Evolutionary conservation across 2,888 invertebrate species (phyloP).

Genomic region (Cosmia trapezina): DNA sequence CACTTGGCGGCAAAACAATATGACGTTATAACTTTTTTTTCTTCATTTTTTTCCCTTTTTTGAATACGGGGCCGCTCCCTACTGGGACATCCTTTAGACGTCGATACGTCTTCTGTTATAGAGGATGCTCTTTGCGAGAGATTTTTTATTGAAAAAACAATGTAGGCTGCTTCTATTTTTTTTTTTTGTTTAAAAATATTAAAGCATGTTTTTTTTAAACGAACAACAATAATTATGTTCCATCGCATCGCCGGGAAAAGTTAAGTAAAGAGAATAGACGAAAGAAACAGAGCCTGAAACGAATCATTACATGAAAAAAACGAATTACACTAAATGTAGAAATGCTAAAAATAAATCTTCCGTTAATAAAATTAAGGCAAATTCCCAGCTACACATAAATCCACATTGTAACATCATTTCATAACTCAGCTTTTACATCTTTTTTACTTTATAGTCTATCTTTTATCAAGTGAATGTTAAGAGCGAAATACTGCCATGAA

Average conservation of each 20-base stretch:
- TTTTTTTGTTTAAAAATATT: neutral
- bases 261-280: neutral
- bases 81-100: conserved; percentile 82
- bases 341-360: too few relatives aligned
- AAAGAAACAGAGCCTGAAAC: neutral
- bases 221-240: too few relatives aligned
- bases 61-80: conserved; percentile 85
- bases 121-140: conserved; percentile 73
- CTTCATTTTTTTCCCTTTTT: conserved; percentile 88
- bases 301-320: neutral
- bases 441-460: conserved; percentile 41
- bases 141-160: conserved; percentile 26
- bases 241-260: too few relatives aligned
- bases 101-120: conserved; percentile 80
- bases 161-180: neutral
- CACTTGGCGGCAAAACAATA: conserved; percentile 89
- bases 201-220: too few relatives aligned
- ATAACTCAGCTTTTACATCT: conserved; percentile 37
- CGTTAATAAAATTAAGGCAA: neutral
- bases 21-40: conserved; percentile 90
- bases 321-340: too few relatives aligned
- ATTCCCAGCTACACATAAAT: conserved; percentile 6
- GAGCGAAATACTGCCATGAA: conserved; percentile 54
- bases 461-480: conserved; percentile 52
- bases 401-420: conserved; percentile 14